phyloP scores from a whole-genome alignment of 2,888 invertebrate species.

The Choreutis nemorana region DNA sequence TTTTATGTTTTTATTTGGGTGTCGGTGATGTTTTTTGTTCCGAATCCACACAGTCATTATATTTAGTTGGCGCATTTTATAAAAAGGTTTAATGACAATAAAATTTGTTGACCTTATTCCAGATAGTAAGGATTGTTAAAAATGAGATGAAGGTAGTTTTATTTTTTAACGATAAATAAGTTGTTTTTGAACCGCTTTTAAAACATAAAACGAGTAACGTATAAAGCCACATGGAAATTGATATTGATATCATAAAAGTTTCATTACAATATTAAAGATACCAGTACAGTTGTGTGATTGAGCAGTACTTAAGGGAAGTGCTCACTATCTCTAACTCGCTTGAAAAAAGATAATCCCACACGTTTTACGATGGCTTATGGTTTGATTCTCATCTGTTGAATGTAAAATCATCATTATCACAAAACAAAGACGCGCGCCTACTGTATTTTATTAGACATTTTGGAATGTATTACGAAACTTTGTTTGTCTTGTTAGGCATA shows the following conservation, averaged over 20 bases:
- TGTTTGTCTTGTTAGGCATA: no score
- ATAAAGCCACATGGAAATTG: conserved; percentile 18
- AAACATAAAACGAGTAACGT: not conserved
- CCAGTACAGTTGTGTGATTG: conserved; percentile 55
- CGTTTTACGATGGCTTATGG: no score
- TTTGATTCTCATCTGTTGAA: no score
- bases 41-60: conserved; percentile 55
- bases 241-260: conserved; percentile 52
- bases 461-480: no score
- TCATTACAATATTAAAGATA: conserved; percentile 59
- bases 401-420: no score
- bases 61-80: conserved; percentile 51
- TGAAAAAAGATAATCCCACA: no score
- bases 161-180: not conserved
- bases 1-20: conserved; percentile 23
- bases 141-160: no score
- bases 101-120: no score
- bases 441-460: no score
- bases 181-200: not conserved
- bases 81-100: conserved; percentile 42
- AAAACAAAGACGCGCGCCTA: no score
- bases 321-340: no score
- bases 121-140: no score
- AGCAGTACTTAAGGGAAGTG: conserved; percentile 38
- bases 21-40: conserved; percentile 25